Evolutionary conservation across 64 coral and sea anemone species (phyloP).

Genomic region (Hydrozoanthus tunicans): DNA sequence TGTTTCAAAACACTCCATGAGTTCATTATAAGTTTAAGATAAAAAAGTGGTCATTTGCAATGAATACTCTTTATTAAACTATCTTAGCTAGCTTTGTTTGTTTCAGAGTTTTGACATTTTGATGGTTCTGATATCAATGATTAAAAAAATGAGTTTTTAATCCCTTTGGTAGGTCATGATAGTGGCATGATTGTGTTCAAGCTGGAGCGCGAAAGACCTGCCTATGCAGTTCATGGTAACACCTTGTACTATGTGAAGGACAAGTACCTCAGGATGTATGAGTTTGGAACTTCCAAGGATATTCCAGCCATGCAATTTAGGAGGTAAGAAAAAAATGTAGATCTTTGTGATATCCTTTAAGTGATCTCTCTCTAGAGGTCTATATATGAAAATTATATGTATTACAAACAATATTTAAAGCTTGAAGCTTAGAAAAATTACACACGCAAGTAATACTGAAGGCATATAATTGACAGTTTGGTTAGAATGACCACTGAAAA

Average conservation of each 20-base stretch:
- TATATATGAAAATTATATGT: too few species aligned
- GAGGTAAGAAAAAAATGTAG: constrained; percentile 20
- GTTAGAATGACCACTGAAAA: too few species aligned
- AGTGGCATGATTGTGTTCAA: constrained; percentile 99
- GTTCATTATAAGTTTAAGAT: too few species aligned
- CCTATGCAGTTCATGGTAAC: constrained; percentile 98
- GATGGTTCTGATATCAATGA: background rate
- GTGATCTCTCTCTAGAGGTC: too few species aligned
- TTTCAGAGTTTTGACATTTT: background rate
- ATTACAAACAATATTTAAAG: too few species aligned
- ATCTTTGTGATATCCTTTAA: too few species aligned
- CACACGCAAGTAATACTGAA: too few species aligned
- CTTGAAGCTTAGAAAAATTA: too few species aligned
- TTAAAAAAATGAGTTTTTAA: background rate
- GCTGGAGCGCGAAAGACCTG: constrained; percentile 91
- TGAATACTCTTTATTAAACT: too few species aligned
- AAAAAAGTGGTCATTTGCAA: too few species aligned
- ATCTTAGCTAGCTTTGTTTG: background rate
- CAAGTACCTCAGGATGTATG: constrained; percentile 93
- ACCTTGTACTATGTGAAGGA: constrained; percentile 97
- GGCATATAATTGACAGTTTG: too few species aligned
- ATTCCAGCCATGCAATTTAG: constrained; percentile 96
- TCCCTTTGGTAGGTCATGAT: constrained; percentile 79
- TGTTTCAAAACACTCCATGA: too few species aligned
- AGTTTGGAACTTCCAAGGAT: constrained; percentile 99